Conservation (phyloP, 2,113 vertebrate species). For the Melospiza georgiana region DNA sequence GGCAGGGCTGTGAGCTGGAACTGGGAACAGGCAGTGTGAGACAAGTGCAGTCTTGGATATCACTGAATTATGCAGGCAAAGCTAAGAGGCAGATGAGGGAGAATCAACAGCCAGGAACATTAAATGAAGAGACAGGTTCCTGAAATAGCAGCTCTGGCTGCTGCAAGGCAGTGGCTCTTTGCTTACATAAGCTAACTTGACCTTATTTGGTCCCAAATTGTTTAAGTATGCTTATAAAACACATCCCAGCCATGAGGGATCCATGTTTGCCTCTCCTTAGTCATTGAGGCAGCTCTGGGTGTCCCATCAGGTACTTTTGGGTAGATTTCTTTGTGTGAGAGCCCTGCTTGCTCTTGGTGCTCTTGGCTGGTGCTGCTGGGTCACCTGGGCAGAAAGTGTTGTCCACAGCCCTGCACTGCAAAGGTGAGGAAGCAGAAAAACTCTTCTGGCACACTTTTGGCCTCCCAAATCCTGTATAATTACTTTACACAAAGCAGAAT, state of each 20-base stretch:
- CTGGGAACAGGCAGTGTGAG: background rate
- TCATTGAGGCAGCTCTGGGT: background rate
- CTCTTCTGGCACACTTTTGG: background rate
- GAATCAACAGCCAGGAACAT: background rate
- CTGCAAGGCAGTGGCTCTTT: conserved; percentile 13
- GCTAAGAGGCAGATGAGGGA: conserved; percentile 17
- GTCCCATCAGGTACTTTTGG: accelerated
- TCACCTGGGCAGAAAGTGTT: background rate
- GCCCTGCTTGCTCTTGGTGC: background rate
- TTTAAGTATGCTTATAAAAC: conserved; percentile 19
- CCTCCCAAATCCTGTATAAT: background rate
- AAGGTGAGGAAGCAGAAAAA: background rate
- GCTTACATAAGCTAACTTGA: conserved; percentile 53
- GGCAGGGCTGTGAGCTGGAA: background rate
- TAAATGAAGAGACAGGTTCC: conserved; percentile 50
- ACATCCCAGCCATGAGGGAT: background rate
- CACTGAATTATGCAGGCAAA: background rate
- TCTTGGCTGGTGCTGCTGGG: background rate
- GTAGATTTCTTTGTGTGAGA: background rate
- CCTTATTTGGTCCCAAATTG: conserved; percentile 39
- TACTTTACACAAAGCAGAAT: background rate
- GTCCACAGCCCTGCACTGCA: background rate
- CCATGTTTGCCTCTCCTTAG: background rate
- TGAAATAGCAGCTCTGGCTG: conserved; percentile 32
- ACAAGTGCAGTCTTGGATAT: background rate